Base-by-base conservation (phyloP, 2,888 invertebrate genomes). In the Ditylenchus weischeri region DNA sequence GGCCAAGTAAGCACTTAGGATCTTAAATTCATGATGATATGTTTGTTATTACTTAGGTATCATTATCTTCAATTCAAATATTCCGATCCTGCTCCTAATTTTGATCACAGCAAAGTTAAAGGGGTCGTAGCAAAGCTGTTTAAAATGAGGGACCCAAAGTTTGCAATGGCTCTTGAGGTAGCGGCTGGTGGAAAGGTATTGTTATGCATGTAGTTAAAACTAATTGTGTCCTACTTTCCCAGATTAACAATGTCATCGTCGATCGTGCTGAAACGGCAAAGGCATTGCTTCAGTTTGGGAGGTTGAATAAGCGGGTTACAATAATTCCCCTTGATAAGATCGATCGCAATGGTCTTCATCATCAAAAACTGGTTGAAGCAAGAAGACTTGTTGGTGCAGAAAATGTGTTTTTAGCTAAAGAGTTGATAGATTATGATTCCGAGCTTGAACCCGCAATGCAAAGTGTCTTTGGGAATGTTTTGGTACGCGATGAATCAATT, bases 231-330 rank as follows among this genome's bases (percentile, higher is more conserved):
- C 11, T 7, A 13, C 47, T 3, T 7, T 38, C 57, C 72, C 68
- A 93, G 91, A 84, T 95, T 36, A 92, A 90, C 85, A 91, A 93
- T 85, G 90, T 94, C 68, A 89, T 95, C 61, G 91, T 93, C 48
- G 91, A 93, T 82, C 90, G 89, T 57, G 92, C 93, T 81, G 86
- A 86, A 64, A 91, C 91, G 0, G 90, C 90, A 78, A 92, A 92
- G 84, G 88, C 89, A 83, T 86, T 98, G 71, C 86, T 98, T 66
- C 88, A 92, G 84, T 87, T 87, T 69, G 93, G 93, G 0, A 88
- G 90, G 75, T 86, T 96, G 61, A 50, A 43, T 10, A 62, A 59
- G n/a, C 72, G 79, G 4, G 65, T 69, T 23, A 77, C 78, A 4
- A 70, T 78, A 57, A 69, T 79, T 50, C 79, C 79, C 10, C 63